phyloP scores from a whole-genome alignment of 2,113 vertebrate genomes.

The Rutilus rutilus region DNA sequence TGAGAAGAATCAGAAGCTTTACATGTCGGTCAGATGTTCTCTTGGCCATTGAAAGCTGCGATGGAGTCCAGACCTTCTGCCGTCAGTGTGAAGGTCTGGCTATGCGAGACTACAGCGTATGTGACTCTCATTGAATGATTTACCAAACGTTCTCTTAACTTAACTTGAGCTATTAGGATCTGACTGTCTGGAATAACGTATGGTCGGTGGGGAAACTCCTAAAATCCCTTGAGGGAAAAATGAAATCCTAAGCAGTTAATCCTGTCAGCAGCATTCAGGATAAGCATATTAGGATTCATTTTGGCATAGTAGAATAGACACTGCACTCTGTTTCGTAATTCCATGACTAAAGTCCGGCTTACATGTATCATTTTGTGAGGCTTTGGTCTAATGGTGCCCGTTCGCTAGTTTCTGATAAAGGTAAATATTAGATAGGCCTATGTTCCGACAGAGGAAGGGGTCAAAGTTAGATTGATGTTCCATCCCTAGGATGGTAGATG shows the following conservation, averaged over 20 bases:
- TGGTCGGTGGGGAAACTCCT: background rate
- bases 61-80: no score
- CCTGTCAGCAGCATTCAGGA: constrained; percentile 71
- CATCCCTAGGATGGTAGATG: constrained; percentile 19
- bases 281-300: constrained; percentile 73
- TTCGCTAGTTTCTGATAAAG: constrained; percentile 1
- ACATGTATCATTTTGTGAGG: constrained; percentile 50
- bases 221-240: constrained; percentile 11
- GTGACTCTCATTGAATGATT: background rate
- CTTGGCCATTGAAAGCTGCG: no score
- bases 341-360: constrained; percentile 59
- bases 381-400: constrained; percentile 63
- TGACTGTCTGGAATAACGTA: background rate
- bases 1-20: no score
- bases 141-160: background rate
- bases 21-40: no score
- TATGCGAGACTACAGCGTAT: no score
- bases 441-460: background rate
- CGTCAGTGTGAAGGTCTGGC: no score
- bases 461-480: background rate
- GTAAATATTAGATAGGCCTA: constrained; percentile 33
- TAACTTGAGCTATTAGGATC: background rate
- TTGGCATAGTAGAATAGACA: constrained; percentile 66
- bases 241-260: constrained; percentile 62
- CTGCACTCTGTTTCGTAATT: constrained; percentile 64